A percentile compares a stretch with the other conserved stretches of the same genome.
These are phyloP conservation scores for Erethizon dorsatum DNA, from an alignment of 2,797 vertebrate species.

Conservation along the genomic window DNA sequence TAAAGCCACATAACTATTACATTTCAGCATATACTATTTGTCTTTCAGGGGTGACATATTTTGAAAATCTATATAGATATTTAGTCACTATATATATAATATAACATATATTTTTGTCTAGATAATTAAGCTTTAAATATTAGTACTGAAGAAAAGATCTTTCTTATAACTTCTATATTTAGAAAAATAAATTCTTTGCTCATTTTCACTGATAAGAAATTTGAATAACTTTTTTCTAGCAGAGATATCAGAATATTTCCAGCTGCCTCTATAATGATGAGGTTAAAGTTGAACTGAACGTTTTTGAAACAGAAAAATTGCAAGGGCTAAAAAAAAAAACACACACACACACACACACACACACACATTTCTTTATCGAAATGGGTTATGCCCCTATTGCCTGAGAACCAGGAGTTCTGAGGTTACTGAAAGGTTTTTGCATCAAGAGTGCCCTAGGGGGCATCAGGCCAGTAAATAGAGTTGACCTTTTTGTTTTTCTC, in stretches of 20 bases:
- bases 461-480: background rate
- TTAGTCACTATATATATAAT: constrained; percentile 3
- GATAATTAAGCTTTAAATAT: constrained; percentile 67
- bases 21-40: constrained; percentile 61
- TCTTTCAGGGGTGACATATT: constrained; percentile 61
- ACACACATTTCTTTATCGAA: constrained; percentile 13
- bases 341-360: no score
- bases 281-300: constrained; percentile 59
- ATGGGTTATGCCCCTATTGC: background rate
- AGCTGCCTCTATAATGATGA: constrained; percentile 29
- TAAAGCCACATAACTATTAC: constrained; percentile 61
- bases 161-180: constrained; percentile 69
- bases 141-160: constrained; percentile 68
- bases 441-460: background rate
- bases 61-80: constrained; percentile 72
- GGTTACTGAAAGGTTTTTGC: background rate
- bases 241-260: constrained; percentile 64
- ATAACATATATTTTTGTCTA: constrained; percentile 71
- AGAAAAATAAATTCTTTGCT: constrained; percentile 59
- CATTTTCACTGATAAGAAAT: constrained; percentile 74
- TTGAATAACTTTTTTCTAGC: background rate
- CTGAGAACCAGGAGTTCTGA: constrained; percentile 20
- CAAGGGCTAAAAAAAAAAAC: background rate
- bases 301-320: constrained; percentile 62
- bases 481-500: background rate